Base-by-base conservation (phyloP, 1,140 invertebrate species). In the Ceratina australensis region DNA sequence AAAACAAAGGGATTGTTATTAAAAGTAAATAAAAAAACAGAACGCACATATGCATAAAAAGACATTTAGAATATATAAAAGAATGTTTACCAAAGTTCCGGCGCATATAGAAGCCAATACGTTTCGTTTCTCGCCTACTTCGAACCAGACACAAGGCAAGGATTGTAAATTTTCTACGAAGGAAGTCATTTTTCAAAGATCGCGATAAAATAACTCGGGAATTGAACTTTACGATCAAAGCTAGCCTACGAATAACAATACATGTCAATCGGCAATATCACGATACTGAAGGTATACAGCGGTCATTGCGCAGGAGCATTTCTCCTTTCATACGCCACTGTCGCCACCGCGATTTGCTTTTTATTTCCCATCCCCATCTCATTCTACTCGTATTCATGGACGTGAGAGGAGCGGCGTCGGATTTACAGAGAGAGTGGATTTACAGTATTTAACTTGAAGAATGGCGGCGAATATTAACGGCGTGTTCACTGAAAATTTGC, bases 71-170 rank as follows among this genome's bases (percentile, higher is more conserved):
- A 78, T 63, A 3, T 76, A 79, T 72, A 78, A 15, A 60, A 12
- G 1, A 18, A 42, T 76, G 91, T 92, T 93, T 94, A 98, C 97
- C 94, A 99, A 90, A 82, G 95, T 92, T 71, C 98, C 98, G 79
- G 98, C 94, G 20, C 96, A 88, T 83, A 98, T 95, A 0, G 98
- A 96, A 20, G 96, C 95, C 33, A 98, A 89, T 61, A 95, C 94
- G 92, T 98, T 99, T 86, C 97, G 93, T 84, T 95, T 95, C 68
- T 96, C 94, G n/a, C 93, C 94, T 72, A 93, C 92, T 85, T 95
- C 94, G 80, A 95, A 94, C 94, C 94, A 95, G 16, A 94, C 89
- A 86, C 94, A 95, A 0, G 93, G 86, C 2, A 93, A 92, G 20
- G 94, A 87, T 74, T 92, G 92, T 26, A 94, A 74, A 87, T 93